These are phyloP conservation scores for Trissoscelio sp. DNA, from an alignment of 2,888 invertebrate species.

Conservation along the genomic window DNA sequence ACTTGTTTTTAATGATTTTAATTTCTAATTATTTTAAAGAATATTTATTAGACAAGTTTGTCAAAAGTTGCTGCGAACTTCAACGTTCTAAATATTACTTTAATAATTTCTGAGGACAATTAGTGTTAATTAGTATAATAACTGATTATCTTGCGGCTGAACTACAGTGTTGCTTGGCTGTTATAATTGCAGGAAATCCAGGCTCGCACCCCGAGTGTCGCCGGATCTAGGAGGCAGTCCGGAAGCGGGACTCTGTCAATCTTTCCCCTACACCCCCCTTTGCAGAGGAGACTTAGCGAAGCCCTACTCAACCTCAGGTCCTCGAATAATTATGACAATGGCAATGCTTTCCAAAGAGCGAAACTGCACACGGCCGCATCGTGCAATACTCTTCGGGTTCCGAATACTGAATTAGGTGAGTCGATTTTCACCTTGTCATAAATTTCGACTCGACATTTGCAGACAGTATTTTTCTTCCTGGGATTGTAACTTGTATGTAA, in stretches of 20 bases:
- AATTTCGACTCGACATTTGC: conserved; percentile 8
- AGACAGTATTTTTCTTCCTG: conserved; percentile 19
- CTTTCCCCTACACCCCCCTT: conserved; percentile 83
- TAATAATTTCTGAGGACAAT: too few species aligned
- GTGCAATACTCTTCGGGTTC: conserved; percentile 88
- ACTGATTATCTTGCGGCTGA: conserved; percentile 53
- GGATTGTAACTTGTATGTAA: neutral
- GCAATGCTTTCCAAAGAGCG: conserved; percentile 80
- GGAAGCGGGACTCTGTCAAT: conserved; percentile 84
- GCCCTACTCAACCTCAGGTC: conserved; percentile 84
- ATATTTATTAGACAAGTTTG: neutral
- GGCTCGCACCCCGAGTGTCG: conserved; percentile 91
- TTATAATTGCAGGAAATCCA: conserved; percentile 86
- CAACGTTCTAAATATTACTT: too few species aligned
- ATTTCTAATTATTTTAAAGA: too few species aligned
- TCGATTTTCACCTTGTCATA: conserved; percentile 47
- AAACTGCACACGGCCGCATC: conserved; percentile 87
- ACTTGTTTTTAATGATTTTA: too few species aligned
- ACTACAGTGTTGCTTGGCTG: conserved; percentile 35
- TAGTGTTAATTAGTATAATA: conserved; percentile 43
- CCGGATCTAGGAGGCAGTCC: conserved; percentile 90
- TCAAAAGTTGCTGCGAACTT: too few species aligned
- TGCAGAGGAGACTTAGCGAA: conserved; percentile 86
- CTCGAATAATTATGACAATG: conserved; percentile 77
- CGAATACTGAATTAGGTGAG: conserved; percentile 83